Evolutionary conservation across 2,888 invertebrate species (phyloP), one percentile per base, ranked within the genome.

Genomic region (Cremastinae sp.): DNA sequence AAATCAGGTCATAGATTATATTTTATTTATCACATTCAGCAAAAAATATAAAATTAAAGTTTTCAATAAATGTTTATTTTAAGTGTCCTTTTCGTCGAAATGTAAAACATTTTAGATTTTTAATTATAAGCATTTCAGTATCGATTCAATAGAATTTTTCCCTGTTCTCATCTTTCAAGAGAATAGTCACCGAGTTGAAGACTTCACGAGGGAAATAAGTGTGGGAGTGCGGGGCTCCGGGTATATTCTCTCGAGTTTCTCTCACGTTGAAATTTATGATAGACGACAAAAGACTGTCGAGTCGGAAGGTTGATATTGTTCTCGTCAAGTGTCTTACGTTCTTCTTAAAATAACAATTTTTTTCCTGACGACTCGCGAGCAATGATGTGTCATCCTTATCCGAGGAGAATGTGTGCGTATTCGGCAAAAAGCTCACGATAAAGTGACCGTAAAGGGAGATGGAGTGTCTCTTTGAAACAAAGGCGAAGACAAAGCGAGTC

Each of bases 211-310:
- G n/a, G 43, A 12, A 41, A 43, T 10, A 20, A 22, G 43, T 20
- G 41, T 20, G 36, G n/a, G n/a, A 20, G 22, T 36, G 38, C 36
- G 68, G 47, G 36, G 58, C 68, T 38, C 49, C 18, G 49, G 28
- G 58, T 47, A n/a, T 49, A 38, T 41, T 49, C 20, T 58, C 58
- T 49, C 20, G 45, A 22, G 12, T 16, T 20, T 45, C 10, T 16
- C 16, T 41, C 49, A 22, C 41, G 28, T 59, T 69, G 58, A 69
- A 69, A 69, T 59, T 59, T 59, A 69, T 69, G 47, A 51, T 58
- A 58, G 7, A 41, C 12, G 45, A 49, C 47, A 59, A 47, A 43
- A 41, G 38, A 12, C 49, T 58, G 28, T 59, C 49, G 58, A 69
- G 68, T 4, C 28, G n/a, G 41, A 69, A 58, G 41, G 7, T 14